These are phyloP conservation scores for Anarrhichthys ocellatus DNA, from an alignment of 2,113 vertebrate species.

Conservation along the genomic window DNA sequence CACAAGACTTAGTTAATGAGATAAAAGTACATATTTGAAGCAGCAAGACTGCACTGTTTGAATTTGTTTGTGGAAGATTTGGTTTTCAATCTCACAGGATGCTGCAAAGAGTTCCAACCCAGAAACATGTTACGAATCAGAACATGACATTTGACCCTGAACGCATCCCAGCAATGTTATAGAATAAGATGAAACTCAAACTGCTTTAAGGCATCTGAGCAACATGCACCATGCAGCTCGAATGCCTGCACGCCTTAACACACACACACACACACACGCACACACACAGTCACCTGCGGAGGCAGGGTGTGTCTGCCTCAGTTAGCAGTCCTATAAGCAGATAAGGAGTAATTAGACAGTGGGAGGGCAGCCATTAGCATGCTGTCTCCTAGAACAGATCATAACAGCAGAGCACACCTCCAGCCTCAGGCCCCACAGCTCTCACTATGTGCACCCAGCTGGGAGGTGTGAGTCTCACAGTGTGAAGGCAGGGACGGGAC, in stretches of 20 bases:
- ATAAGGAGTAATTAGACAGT: constrained; percentile 60
- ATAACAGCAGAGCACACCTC: constrained; percentile 12
- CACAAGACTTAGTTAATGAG: not conserved
- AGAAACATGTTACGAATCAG: no score
- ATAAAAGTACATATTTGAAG: not conserved
- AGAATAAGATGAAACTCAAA: no score
- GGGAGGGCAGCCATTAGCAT: constrained; percentile 58
- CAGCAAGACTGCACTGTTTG: not conserved
- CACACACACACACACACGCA: constrained; percentile 12
- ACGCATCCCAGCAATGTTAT: no score
- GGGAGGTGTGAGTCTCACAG: not conserved
- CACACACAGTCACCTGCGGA: constrained; percentile 23
- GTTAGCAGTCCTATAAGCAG: constrained; percentile 28
- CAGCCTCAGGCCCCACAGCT: constrained; percentile 8
- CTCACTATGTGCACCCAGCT: not conserved
- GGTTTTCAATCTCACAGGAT: not conserved
- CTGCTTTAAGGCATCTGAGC: not conserved
- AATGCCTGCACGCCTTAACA: not conserved
- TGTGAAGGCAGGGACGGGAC: constrained; percentile 7
- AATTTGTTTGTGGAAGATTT: not conserved
- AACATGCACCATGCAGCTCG: not conserved
- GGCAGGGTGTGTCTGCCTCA: constrained; percentile 26
- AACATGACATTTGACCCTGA: no score
- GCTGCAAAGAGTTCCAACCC: not conserved
- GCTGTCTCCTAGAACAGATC: constrained; percentile 11